A percentile compares a stretch with the other conserved stretches of the same genome.
These are phyloP conservation scores for Lycocorax pyrrhopterus DNA, from an alignment of 2,113 vertebrate species.

Conservation along the genomic window DNA sequence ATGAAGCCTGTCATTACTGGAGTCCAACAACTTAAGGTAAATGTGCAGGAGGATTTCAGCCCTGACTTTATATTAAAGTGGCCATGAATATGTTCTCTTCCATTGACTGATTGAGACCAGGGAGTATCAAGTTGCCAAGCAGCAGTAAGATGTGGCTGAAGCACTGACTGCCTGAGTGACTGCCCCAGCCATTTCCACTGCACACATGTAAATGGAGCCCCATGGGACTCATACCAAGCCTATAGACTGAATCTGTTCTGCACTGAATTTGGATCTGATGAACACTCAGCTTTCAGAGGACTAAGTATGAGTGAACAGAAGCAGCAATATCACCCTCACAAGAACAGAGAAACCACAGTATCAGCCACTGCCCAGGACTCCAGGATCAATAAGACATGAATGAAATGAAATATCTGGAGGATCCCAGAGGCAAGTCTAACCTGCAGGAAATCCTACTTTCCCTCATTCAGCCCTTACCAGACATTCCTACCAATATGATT, in stretches of 20 bases:
- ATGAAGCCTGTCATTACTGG: neutral
- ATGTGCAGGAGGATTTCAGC: neutral
- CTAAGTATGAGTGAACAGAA: neutral
- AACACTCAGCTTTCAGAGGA: neutral
- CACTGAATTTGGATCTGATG: neutral
- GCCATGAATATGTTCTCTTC: neutral
- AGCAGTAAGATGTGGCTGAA: neutral
- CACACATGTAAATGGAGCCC: neutral
- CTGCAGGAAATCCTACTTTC: neutral
- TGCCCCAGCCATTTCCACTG: neutral
- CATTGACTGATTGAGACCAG: neutral
- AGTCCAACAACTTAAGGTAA: neutral
- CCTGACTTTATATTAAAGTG: neutral
- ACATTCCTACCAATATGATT: neutral
- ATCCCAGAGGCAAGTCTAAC: neutral
- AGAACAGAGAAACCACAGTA: neutral
- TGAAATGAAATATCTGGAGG: neutral
- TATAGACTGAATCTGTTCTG: neutral
- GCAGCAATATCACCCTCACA: neutral
- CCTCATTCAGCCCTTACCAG: neutral
- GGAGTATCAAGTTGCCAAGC: neutral
- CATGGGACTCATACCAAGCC: neutral
- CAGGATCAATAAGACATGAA: rapidly evolving
- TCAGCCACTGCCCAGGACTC: neutral
- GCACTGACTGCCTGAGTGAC: neutral